Percentiles rank a stretch among this genome's conserved stretches.
Conservation (phyloP, 2,113 vertebrate species). For the Macquaria ambigua region DNA sequence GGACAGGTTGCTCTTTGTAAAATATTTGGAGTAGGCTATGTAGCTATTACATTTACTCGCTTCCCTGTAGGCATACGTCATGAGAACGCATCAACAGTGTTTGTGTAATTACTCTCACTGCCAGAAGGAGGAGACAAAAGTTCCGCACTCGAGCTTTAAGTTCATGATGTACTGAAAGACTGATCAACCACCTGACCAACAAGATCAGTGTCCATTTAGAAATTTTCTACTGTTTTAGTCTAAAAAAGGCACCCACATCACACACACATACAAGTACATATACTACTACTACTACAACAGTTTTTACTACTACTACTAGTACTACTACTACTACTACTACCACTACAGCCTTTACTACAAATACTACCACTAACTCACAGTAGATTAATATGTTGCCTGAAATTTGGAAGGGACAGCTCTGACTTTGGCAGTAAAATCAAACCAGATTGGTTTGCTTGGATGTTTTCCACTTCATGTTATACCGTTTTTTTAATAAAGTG, state of each 20-base stretch:
- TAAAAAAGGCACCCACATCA: background rate
- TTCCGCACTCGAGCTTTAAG: too few relatives aligned
- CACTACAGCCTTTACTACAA: too few relatives aligned
- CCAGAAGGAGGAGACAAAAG: too few relatives aligned
- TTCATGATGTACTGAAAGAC: background rate
- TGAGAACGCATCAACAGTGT: too few relatives aligned
- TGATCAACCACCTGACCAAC: background rate
- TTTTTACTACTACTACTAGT: too few relatives aligned
- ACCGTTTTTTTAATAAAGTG: background rate
- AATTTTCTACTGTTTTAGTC: background rate
- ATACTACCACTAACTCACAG: background rate
- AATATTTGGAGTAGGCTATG: too few relatives aligned
- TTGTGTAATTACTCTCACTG: too few relatives aligned
- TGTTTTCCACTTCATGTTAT: conserved; percentile 1
- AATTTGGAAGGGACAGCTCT: background rate
- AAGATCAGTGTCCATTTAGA: background rate
- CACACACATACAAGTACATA: background rate
- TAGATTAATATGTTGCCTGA: background rate
- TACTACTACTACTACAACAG: background rate
- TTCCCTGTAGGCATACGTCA: too few relatives aligned
- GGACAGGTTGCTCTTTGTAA: too few relatives aligned
- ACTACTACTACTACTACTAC: too few relatives aligned
- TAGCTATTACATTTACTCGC: too few relatives aligned
- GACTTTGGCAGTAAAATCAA: background rate
- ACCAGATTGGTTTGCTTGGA: conserved; percentile 22